These are phyloP conservation scores for Agonopterix heracliana DNA, from an alignment of 2,888 invertebrate species.

Conservation along the genomic window DNA sequence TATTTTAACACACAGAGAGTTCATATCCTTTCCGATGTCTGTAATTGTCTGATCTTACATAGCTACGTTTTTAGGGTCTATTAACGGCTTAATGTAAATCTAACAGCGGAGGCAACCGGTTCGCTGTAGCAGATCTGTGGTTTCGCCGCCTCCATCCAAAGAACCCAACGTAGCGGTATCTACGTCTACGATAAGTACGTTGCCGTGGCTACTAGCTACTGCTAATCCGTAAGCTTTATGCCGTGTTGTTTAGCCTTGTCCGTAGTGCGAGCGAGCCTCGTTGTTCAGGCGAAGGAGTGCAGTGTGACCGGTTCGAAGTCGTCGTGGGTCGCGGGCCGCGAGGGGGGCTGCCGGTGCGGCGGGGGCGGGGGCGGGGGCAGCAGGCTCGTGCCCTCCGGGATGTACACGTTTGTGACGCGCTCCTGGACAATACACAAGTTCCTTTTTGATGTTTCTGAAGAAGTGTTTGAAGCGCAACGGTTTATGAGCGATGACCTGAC, in stretches of 20 bases:
- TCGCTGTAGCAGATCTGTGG: background rate
- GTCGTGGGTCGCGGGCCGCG: constrained; percentile 74
- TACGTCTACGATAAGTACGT: constrained; percentile 1
- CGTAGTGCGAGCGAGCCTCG: background rate
- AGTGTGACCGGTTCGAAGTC: constrained; percentile 77
- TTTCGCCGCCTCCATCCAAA: background rate
- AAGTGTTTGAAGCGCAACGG: background rate
- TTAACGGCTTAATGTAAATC: background rate
- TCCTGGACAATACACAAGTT: constrained; percentile 53
- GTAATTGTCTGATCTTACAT: background rate
- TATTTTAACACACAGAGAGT: too few species aligned
- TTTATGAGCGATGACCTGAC: background rate
- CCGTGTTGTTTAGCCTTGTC: background rate
- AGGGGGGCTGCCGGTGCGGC: constrained; percentile 68
- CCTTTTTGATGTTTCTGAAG: background rate
- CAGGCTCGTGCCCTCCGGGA: constrained; percentile 82
- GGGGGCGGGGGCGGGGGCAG: constrained; percentile 80
- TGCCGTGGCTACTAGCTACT: constrained; percentile 4
- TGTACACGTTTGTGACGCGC: constrained; percentile 77
- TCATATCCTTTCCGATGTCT: background rate
- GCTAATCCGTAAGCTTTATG: constrained; percentile 4
- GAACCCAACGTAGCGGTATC: background rate
- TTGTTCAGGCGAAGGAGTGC: constrained; percentile 64
- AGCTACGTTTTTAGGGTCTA: background rate
- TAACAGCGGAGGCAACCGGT: background rate